Conservation (phyloP, 2,113 vertebrate genomes). For the Bufo bufo region DNA sequence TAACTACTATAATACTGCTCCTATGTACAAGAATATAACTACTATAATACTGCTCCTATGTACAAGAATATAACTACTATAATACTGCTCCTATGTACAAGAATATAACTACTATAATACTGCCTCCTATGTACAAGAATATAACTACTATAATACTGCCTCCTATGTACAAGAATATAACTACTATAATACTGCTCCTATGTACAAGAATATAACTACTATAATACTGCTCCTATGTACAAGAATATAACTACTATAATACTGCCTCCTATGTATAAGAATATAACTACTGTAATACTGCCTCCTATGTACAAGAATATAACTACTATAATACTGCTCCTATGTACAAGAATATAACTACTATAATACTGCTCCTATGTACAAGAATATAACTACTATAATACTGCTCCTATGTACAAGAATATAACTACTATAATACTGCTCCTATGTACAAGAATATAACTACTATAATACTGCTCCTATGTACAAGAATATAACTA, state of each 20-base stretch:
- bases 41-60: too few relatives aligned
- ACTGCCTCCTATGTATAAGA: neutral
- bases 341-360: neutral
- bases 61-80: too few relatives aligned
- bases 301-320: neutral
- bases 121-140: neutral
- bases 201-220: neutral
- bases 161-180: neutral
- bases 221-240: neutral
- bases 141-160: slow-evolving; percentile 7
- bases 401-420: neutral
- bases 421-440: neutral
- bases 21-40: too few relatives aligned
- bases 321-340: neutral
- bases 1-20: too few relatives aligned
- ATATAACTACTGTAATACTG: neutral
- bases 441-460: neutral
- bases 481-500: too few relatives aligned
- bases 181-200: neutral
- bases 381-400: neutral
- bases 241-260: slow-evolving; percentile 8
- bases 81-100: too few relatives aligned
- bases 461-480: neutral
- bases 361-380: too few relatives aligned
- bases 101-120: neutral